Percentiles rank a stretch among this genome's conserved stretches.
phyloP scores from a whole-genome alignment of 2,888 invertebrate genomes.

The Rutpela maculata region DNA sequence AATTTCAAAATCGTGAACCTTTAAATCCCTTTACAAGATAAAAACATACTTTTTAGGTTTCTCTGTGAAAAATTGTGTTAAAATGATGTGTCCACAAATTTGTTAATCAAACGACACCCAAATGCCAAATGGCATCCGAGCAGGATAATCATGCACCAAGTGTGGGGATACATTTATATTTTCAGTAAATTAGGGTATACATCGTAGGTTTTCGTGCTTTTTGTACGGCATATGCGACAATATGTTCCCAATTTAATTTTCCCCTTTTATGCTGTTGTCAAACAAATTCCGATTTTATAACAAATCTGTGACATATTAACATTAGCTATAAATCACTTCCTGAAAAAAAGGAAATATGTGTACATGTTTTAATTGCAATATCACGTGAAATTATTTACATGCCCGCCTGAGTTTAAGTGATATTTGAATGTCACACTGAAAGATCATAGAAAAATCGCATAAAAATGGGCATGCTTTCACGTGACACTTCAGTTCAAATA shows the following conservation, averaged over 20 bases:
- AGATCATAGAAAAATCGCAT: too few species aligned
- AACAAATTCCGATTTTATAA: conserved; percentile 17
- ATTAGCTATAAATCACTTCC: not conserved
- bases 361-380: too few species aligned
- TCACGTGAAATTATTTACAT: too few species aligned
- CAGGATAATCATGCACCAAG: not conserved
- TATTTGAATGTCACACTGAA: too few species aligned
- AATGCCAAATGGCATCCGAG: not conserved
- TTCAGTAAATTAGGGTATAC: not conserved
- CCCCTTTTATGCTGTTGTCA: conserved; percentile 8
- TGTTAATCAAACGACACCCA: not conserved
- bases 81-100: conserved; percentile 13
- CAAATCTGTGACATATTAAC: not conserved
- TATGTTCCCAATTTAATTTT: conserved; percentile 17
- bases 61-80: not conserved
- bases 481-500: too few species aligned
- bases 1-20: not conserved
- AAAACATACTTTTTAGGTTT: not conserved
- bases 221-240: conserved; percentile 14
- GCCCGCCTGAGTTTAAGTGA: too few species aligned
- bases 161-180: not conserved
- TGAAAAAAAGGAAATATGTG: too few species aligned
- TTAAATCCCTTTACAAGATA: not conserved
- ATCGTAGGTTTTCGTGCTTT: not conserved
- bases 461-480: too few species aligned